Evolutionary conservation across 2,113 vertebrate genomes (phyloP), one percentile per base, ranked within the genome.

Genomic region (Pungitius pungitius): DNA sequence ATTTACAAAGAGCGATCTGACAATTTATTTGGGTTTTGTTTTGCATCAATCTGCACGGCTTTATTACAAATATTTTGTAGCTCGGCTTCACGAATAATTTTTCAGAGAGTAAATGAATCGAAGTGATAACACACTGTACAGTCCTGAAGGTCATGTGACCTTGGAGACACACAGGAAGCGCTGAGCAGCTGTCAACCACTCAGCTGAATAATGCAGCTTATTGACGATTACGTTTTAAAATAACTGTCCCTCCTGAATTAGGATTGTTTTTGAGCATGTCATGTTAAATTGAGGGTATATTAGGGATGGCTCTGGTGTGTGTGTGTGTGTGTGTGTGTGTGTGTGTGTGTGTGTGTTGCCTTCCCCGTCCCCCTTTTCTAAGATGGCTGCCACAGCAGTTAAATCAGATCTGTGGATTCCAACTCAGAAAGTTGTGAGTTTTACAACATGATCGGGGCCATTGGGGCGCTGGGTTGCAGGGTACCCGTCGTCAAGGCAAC

Each of bases 401-500:
- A 51, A 57, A 55, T 72, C 77, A 77, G 52, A 66, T 81, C 22
- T 39, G 56, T 40, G 13, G 27, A 69, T 60, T 76, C 14, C 43
- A 33, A 61, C 30, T 73, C 64, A 43, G n/a, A 68, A 86, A 87
- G 65, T 84, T 77, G 55, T 10, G 56, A 69, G 73, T 3, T 17
- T 13, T 35, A 22, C 47, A 70, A 66, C 35, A 17, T 42, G 65
- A 20, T 67, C 69, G 2, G 18, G 70, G 51, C 65, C 80, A 59
- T 72, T 51, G 1, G 35, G 72, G 65, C 35, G 20, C 49, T 24
- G 45, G 64, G 84, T 85, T 39, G 51, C 65, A 30, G 74, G 68
- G 75, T 75, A 59, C 64, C 22, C 26, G 84, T 86, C 75, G 69
- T 78, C 60, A 3, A 42, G 85, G 85, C 81, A 84, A 90, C 81